Percentiles rank a stretch among this genome's conserved stretches.
Evolutionary conservation across 2,113 vertebrate genomes (phyloP).

Genomic region (Bos indicus): DNA sequence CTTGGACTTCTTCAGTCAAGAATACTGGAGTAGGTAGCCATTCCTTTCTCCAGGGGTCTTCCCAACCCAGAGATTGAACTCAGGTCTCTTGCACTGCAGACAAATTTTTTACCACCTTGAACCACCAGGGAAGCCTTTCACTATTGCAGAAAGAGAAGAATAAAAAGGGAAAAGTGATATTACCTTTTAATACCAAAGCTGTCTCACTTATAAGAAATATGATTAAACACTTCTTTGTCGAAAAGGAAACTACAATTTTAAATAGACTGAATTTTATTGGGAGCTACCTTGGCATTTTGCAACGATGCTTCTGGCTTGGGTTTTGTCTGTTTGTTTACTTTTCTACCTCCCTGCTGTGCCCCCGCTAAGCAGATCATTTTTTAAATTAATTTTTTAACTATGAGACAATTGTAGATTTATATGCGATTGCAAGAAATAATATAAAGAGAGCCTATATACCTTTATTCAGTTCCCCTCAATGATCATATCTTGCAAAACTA

Average conservation of each 20-base stretch:
- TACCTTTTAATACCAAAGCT: constrained; percentile 11
- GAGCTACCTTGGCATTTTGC: neutral
- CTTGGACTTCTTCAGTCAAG: neutral
- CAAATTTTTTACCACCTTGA: neutral
- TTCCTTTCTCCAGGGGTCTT: neutral
- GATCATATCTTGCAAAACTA: neutral
- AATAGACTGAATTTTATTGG: neutral
- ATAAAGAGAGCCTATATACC: neutral
- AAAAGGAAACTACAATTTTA: neutral
- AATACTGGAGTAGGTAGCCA: neutral
- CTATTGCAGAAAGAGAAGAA: neutral
- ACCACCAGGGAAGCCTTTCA: neutral
- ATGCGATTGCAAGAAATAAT: neutral
- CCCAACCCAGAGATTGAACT: neutral
- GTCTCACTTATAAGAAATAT: neutral
- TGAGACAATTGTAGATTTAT: neutral
- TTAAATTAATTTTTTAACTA: neutral
- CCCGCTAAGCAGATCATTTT: neutral
- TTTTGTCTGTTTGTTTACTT: neutral
- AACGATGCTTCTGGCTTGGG: neutral
- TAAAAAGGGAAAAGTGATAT: neutral
- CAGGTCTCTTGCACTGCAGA: neutral
- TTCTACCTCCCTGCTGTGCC: neutral
- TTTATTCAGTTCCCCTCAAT: neutral
- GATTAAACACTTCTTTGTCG: neutral